A percentile compares a stretch with the other conserved stretches of the same genome.
phyloP scores from a whole-genome alignment of 2,797 vertebrate species.

The Peromyscus melanophrys region DNA sequence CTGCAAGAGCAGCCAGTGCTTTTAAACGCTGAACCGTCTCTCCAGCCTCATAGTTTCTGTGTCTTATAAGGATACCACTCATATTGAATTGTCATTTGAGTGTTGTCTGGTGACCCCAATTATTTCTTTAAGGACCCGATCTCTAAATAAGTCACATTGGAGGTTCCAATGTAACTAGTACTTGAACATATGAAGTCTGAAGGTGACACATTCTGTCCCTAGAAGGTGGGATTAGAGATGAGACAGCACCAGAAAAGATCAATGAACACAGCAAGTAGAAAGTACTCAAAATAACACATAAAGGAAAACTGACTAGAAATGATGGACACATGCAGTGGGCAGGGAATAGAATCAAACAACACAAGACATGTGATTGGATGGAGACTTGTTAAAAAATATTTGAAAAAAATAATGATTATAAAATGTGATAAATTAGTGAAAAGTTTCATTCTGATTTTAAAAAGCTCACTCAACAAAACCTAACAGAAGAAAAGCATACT shows the following conservation, averaged over 20 bases:
- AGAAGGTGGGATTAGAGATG: neutral
- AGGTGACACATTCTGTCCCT: neutral
- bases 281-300: neutral
- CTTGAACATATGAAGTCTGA: neutral
- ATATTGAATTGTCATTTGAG: neutral
- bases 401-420: neutral
- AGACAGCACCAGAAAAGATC: neutral
- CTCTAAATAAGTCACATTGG: neutral
- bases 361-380: neutral
- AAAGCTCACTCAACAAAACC: neutral
- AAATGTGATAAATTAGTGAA: slow-evolving; percentile 7
- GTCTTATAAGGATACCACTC: neutral
- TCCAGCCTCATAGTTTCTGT: neutral
- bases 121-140: neutral
- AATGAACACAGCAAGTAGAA: neutral
- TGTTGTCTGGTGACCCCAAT: neutral
- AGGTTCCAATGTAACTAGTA: neutral
- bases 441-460: neutral
- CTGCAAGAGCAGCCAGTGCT: neutral
- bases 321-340: neutral
- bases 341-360: neutral
- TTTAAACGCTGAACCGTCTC: neutral
- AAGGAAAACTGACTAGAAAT: neutral
- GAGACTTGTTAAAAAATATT: neutral
- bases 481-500: neutral